Percentiles rank a stretch among this genome's conserved stretches.
These are phyloP conservation scores for Poecilia picta DNA, from an alignment of 2,797 vertebrate species.

Conservation along the genomic window DNA sequence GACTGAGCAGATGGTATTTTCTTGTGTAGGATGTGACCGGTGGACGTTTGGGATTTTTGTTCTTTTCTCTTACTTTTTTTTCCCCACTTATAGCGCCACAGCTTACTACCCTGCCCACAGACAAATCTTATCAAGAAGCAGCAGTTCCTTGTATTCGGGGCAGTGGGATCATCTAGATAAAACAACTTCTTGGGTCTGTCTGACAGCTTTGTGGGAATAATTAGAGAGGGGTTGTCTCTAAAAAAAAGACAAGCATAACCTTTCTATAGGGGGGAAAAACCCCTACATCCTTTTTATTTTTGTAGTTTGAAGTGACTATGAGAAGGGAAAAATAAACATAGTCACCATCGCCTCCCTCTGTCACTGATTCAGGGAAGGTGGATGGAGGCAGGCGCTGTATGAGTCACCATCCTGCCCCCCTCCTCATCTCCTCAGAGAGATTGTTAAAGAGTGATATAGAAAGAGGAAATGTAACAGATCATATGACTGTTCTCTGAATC, in stretches of 20 bases:
- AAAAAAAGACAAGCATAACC: background rate
- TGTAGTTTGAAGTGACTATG: conserved; percentile 17
- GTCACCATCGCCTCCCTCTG: conserved; percentile 23
- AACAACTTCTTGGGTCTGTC: conserved; percentile 33
- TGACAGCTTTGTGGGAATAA: conserved; percentile 29
- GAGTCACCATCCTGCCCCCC: conserved; percentile 62
- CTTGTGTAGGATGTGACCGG: conserved; percentile 20
- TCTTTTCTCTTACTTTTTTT: conserved; percentile 7
- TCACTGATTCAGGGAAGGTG: conserved; percentile 41
- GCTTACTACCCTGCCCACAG: background rate
- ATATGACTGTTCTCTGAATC: conserved; percentile 20
- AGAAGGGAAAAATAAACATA: conserved; percentile 25
- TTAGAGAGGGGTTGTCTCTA: conserved; percentile 8
- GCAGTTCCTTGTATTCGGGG: conserved; percentile 52
- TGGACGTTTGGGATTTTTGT: conserved; percentile 20
- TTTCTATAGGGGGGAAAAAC: background rate
- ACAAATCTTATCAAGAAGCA: conserved; percentile 41
- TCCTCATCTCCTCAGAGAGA: conserved; percentile 43
- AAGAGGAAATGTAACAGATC: conserved; percentile 50
- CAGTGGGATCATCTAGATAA: conserved; percentile 47
- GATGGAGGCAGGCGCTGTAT: conserved; percentile 49
- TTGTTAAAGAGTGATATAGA: conserved; percentile 30
- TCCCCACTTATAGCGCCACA: background rate
- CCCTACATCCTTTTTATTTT: background rate
- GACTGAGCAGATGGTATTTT: conserved; percentile 7